Conservation (phyloP, 2,888 invertebrate genomes). For the Cosmia pyralina region DNA sequence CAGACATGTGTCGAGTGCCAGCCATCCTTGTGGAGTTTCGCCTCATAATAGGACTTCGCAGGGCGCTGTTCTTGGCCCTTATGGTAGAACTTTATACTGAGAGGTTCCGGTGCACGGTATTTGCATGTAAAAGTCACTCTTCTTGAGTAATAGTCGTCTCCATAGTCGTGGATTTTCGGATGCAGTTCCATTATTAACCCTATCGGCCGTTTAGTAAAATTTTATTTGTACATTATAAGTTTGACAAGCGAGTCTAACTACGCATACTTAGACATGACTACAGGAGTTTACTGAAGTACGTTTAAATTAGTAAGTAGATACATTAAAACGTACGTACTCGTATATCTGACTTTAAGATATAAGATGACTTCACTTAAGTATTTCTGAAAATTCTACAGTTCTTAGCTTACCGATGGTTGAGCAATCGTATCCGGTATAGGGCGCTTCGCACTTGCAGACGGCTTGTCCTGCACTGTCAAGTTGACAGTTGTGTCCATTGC, state of each 20-base stretch:
- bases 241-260: background rate
- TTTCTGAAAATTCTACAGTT: background rate
- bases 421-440: slow-evolving; percentile 93
- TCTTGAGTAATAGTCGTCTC: slow-evolving; percentile 66
- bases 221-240: slow-evolving; percentile 36
- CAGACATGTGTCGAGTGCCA: slow-evolving; percentile 81
- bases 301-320: background rate
- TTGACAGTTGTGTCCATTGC: slow-evolving; percentile 93
- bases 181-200: slow-evolving; percentile 87
- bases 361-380: slow-evolving; percentile 1
- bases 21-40: slow-evolving; percentile 75
- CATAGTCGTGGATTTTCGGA: slow-evolving; percentile 77
- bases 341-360: background rate
- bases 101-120: slow-evolving; percentile 83
- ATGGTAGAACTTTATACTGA: slow-evolving; percentile 82
- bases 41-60: slow-evolving; percentile 76
- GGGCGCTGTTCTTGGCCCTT: slow-evolving; percentile 74
- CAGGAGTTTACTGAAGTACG: background rate
- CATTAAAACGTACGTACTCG: background rate
- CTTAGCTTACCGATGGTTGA: slow-evolving; percentile 76
- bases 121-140: slow-evolving; percentile 82
- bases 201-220: slow-evolving; percentile 69
- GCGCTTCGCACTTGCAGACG: slow-evolving; percentile 92
- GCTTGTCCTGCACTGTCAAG: slow-evolving; percentile 90
- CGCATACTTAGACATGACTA: background rate